Conservation (phyloP, 1,140 invertebrate species). For the Charaxes varanes region DNA sequence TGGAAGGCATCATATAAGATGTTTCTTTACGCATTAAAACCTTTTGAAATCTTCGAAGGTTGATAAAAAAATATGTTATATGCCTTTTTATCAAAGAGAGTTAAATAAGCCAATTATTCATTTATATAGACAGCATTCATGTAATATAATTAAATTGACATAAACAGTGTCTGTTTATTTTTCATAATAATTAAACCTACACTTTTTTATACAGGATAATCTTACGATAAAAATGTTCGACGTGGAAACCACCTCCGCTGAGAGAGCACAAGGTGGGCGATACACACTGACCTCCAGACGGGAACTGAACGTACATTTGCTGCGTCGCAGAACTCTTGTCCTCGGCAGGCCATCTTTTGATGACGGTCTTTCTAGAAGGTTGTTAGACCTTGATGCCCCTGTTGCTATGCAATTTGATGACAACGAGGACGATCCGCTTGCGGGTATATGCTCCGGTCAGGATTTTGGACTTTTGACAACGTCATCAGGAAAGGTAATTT, state of each 20-base stretch:
- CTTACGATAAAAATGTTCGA: slow-evolving; percentile 88
- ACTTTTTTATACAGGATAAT: slow-evolving; percentile 78
- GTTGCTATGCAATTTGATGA: slow-evolving; percentile 57
- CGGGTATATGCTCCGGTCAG: slow-evolving; percentile 79
- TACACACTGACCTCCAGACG: slow-evolving; percentile 69
- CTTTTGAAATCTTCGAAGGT: no score
- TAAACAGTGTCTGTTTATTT: no score
- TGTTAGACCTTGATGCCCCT: slow-evolving; percentile 44
- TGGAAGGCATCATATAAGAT: no score
- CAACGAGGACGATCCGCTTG: slow-evolving; percentile 51
- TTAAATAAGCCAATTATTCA: no score
- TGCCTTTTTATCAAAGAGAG: no score
- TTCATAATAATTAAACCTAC: slow-evolving; percentile 6
- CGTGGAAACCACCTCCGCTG: slow-evolving; percentile 66
- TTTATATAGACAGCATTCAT: no score
- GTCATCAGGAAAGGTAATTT: slow-evolving; percentile 80
- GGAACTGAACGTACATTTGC: slow-evolving; percentile 54
- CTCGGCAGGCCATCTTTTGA: slow-evolving; percentile 84
- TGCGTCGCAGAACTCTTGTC: slow-evolving; percentile 83
- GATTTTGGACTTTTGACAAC: slow-evolving; percentile 90
- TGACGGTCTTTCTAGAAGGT: slow-evolving; percentile 71
- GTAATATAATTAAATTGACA: no score
- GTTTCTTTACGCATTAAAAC: no score
- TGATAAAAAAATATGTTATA: no score
- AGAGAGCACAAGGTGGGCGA: slow-evolving; percentile 25